Evolutionary conservation across 2,888 invertebrate species (phyloP), one percentile per base, ranked within the genome.

Genomic region (Pyrrhopygopsis socrates): DNA sequence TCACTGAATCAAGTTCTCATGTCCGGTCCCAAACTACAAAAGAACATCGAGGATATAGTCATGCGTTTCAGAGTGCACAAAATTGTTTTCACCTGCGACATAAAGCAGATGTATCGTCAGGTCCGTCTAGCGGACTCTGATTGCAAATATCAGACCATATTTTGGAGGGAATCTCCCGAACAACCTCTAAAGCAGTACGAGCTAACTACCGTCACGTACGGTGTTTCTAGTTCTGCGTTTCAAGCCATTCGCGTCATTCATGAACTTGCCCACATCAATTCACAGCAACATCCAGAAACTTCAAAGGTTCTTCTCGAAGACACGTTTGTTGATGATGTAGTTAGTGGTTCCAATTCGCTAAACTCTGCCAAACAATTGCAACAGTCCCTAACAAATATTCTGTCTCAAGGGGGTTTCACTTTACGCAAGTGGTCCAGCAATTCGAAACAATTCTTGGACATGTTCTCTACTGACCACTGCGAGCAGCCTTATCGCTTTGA

Each of bases 61-160:
- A 29, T 86, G 20, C 84, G 91, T 8, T 92, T 91, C 34, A 76
- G 92, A 38, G 58, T 75, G 13, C 88, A 91, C 54, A 30, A 54
- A 18, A 73, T 90, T 58, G 92, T 91, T 6, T 87, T 94, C 63
- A 92, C 93, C 0, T 84, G 87, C 63, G 93, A 93, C 50, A 88
- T 93, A 8, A 88, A 89, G n/a, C 87, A 92, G 45, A 93, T 93
- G 91, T 93, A 89, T 77, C 86, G 91, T 18, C 86, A 89, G 34
- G 84, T 92, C 3, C 73, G 74, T 6, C 29, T 93, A 65, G 58
- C 86, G 15, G 58, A 81, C 5, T 68, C 86, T 11, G 90, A 93
- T 41, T 65, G 87, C 27, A 54, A 71, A 11, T 92, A 85, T 80
- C 92, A 94, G 50, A 80, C 67, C 34, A 92, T 94, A 45, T 68